These are phyloP conservation scores for Stramonita haemastoma DNA, from an alignment of 2,888 invertebrate species.

Conservation along the genomic window DNA sequence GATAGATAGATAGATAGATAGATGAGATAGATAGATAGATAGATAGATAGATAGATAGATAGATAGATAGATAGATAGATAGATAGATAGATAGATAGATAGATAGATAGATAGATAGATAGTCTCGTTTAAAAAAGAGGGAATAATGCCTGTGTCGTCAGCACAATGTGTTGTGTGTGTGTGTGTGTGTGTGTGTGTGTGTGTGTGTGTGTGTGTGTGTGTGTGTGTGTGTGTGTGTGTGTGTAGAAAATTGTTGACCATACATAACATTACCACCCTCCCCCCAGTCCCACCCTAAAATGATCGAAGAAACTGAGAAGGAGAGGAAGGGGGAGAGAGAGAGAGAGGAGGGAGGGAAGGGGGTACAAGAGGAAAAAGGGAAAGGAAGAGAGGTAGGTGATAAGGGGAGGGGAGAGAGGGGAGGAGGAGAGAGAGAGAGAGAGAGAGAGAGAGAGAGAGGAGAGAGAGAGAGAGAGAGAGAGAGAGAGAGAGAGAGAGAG, in stretches of 20 bases:
- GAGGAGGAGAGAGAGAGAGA: not conserved
- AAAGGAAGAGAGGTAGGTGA: not conserved
- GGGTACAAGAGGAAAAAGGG: not conserved
- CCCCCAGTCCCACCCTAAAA: no score
- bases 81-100: not conserved
- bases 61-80: not conserved
- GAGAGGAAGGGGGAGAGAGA: not conserved
- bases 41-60: not conserved
- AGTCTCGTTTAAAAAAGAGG: no score
- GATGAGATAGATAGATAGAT: no score
- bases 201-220: no score
- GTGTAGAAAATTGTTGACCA: no score
- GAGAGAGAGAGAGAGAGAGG: not conserved
- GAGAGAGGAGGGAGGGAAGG: not conserved
- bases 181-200: no score
- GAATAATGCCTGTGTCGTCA: no score
- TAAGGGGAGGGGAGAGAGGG: not conserved
- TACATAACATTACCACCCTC: no score
- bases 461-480: no score
- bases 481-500: not conserved
- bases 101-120: not conserved
- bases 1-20: not conserved
- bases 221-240: no score
- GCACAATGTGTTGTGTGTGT: no score
- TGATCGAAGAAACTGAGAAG: not conserved